Percentiles rank a stretch among this genome's conserved stretches.
Evolutionary conservation across 2,113 vertebrate species (phyloP).

Genomic region (Aptenodytes patagonicus): DNA sequence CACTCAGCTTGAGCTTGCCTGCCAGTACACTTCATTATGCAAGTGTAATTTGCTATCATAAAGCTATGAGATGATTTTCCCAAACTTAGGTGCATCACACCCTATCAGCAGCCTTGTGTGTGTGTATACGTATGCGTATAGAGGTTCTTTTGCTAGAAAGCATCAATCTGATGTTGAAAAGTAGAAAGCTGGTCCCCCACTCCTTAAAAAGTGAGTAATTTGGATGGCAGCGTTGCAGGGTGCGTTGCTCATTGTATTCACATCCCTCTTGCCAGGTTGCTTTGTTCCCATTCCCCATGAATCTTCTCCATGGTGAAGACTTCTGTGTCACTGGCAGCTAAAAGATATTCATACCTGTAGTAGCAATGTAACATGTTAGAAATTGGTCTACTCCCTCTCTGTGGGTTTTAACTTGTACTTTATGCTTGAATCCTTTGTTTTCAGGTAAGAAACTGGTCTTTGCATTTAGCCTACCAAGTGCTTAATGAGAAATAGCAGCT

Average conservation of each 20-base stretch:
- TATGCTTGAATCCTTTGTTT: neutral
- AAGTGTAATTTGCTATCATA: neutral
- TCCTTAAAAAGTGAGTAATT: neutral
- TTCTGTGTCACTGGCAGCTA: neutral
- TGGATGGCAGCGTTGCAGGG: neutral
- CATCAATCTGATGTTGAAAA: neutral
- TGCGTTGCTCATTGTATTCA: neutral
- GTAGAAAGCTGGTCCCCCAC: neutral
- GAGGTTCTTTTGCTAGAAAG: neutral
- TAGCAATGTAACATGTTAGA: neutral
- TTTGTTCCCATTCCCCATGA: neutral
- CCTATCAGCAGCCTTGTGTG: neutral
- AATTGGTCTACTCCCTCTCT: neutral
- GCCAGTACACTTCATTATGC: neutral
- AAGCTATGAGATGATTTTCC: neutral
- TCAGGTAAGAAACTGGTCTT: neutral
- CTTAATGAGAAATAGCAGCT: neutral
- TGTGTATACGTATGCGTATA: neutral
- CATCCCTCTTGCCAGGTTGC: neutral
- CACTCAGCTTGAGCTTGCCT: neutral
- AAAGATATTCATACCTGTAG: neutral
- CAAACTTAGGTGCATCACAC: neutral
- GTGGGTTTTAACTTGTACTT: neutral
- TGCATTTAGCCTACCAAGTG: neutral
- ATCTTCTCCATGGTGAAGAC: neutral